Conservation (phyloP, 2,888 invertebrate genomes). For the Bombylius discolor region DNA sequence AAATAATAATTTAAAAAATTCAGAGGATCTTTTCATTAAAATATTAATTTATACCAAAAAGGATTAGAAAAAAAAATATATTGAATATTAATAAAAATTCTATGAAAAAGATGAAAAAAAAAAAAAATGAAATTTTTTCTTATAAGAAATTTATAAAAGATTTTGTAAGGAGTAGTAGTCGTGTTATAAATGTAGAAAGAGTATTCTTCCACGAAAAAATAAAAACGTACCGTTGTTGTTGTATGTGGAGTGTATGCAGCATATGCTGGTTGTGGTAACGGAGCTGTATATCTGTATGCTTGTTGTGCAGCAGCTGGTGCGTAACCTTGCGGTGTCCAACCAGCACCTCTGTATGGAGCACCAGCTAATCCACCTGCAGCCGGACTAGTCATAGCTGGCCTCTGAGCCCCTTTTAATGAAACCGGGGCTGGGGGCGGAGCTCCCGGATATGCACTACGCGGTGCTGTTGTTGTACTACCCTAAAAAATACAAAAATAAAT, state of each 20-base stretch:
- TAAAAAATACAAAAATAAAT: constrained; percentile 13
- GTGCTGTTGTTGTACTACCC: constrained; percentile 30
- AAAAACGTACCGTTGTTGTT: constrained; percentile 33
- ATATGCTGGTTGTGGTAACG: constrained; percentile 36
- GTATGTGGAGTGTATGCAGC: constrained; percentile 38
- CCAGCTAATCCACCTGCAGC: constrained; percentile 37
- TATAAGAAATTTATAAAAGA: too few species aligned
- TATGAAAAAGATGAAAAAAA: too few species aligned
- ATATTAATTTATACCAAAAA: too few species aligned
- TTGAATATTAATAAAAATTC: too few species aligned
- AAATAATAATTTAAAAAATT: too few species aligned
- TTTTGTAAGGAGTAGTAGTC: too few species aligned
- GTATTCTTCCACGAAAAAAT: neutral
- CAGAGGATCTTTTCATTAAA: too few species aligned
- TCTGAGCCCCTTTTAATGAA: constrained; percentile 35
- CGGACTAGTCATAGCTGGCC: constrained; percentile 38
- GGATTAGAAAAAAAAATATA: too few species aligned
- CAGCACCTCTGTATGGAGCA: constrained; percentile 35
- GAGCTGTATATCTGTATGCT: constrained; percentile 36
- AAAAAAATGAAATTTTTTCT: too few species aligned
- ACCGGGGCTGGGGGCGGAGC: constrained; percentile 36
- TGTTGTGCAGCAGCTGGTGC: constrained; percentile 34
- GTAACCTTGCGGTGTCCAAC: constrained; percentile 37
- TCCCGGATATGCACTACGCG: constrained; percentile 34
- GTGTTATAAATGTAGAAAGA: neutral